Evolutionary conservation across 1,140 invertebrate species (phyloP).

Genomic region (Limonius californicus): DNA sequence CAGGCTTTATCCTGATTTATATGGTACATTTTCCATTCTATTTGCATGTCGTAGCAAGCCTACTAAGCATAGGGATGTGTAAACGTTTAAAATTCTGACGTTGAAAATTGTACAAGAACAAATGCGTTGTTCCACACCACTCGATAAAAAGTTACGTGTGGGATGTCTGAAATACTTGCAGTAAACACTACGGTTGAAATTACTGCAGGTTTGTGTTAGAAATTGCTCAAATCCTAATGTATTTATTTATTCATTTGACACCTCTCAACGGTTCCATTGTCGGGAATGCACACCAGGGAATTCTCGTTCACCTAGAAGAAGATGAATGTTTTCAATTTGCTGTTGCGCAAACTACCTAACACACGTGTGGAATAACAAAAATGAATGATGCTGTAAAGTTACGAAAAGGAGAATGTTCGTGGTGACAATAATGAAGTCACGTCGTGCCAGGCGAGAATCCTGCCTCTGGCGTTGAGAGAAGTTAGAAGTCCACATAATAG

Average conservation of each 20-base stretch:
- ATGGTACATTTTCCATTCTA: too few species aligned
- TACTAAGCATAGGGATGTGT: too few species aligned
- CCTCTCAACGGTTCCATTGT: slow-evolving; percentile 12
- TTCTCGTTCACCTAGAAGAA: slow-evolving; percentile 12
- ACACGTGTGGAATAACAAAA: slow-evolving; percentile 15
- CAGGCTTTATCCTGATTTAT: too few species aligned
- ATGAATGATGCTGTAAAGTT: slow-evolving; percentile 15
- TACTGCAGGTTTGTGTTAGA: not conserved
- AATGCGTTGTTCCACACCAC: too few species aligned
- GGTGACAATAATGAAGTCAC: slow-evolving; percentile 14
- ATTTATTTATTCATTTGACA: slow-evolving; percentile 15
- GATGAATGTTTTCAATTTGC: slow-evolving; percentile 15
- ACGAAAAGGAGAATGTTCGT: slow-evolving; percentile 12
- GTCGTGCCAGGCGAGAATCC: slow-evolving; percentile 8
- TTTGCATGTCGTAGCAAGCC: too few species aligned
- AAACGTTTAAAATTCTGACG: too few species aligned
- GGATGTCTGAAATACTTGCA: too few species aligned
- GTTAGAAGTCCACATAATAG: slow-evolving; percentile 11
- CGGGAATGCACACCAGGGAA: slow-evolving; percentile 7
- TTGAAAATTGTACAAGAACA: too few species aligned
- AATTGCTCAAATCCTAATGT: slow-evolving; percentile 9
- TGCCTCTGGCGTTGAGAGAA: slow-evolving; percentile 4
- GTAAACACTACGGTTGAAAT: too few species aligned
- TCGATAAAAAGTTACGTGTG: too few species aligned
- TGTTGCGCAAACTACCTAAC: slow-evolving; percentile 14